A percentile compares a stretch with the other conserved stretches of the same genome.
These are phyloP conservation scores for Altica lythri DNA, from an alignment of 2,888 invertebrate genomes.

Conservation along the genomic window DNA sequence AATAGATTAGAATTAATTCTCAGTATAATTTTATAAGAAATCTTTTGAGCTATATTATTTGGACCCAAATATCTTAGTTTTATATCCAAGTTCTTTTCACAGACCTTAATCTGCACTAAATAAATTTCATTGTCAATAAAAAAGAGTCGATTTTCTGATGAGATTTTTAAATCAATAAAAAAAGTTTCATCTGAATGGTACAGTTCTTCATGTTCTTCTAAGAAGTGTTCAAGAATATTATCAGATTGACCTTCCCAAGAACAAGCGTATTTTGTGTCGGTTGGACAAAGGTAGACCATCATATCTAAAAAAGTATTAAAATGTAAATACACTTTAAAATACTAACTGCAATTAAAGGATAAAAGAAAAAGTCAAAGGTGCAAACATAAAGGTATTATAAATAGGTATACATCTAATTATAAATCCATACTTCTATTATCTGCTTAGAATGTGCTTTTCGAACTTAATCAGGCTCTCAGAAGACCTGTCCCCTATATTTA, in stretches of 20 bases:
- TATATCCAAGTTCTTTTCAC: slow-evolving; percentile 34
- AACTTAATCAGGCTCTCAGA: too few species aligned
- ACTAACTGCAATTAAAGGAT: too few species aligned
- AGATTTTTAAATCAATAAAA: slow-evolving; percentile 36
- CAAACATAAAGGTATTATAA: not conserved
- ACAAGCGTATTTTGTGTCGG: slow-evolving; percentile 46
- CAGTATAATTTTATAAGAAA: slow-evolving; percentile 40
- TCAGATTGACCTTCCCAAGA: slow-evolving; percentile 47
- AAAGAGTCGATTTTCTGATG: slow-evolving; percentile 45
- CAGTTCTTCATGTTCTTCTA: slow-evolving; percentile 45
- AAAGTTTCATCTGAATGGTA: slow-evolving; percentile 40
- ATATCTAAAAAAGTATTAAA: slow-evolving; percentile 25
- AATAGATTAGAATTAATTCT: slow-evolving; percentile 18
- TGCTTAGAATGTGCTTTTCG: too few species aligned
- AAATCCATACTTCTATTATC: too few species aligned
- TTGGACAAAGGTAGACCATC: slow-evolving; percentile 46
- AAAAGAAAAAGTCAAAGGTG: not conserved
- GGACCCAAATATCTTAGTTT: slow-evolving; percentile 45
- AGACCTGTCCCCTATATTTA: too few species aligned
- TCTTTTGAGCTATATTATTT: slow-evolving; percentile 36
- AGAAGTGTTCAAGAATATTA: slow-evolving; percentile 48
- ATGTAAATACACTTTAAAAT: too few species aligned
- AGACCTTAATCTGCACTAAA: slow-evolving; percentile 41
- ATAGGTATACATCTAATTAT: too few species aligned
- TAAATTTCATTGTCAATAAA: slow-evolving; percentile 46